Evolutionary conservation across 2,797 vertebrate species (phyloP).

Genomic region (Iguana delicatissima): DNA sequence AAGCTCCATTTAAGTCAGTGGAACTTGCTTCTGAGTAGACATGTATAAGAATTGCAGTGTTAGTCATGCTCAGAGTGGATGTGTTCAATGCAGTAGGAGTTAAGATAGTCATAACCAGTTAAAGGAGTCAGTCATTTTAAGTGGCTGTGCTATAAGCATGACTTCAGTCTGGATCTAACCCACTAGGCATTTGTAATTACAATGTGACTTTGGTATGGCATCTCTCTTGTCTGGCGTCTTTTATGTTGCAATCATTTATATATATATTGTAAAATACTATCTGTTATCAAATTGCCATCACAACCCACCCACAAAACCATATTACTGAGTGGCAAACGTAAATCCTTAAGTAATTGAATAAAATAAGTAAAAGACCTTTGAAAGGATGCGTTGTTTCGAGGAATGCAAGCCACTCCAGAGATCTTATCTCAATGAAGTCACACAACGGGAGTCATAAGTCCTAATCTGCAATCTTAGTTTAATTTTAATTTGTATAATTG

Average conservation of each 20-base stretch:
- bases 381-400: background rate
- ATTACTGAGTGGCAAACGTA: too few relatives aligned
- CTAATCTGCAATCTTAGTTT: background rate
- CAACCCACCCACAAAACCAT: background rate
- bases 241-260: background rate
- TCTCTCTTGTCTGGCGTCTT: background rate
- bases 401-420: too few relatives aligned
- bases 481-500: constrained; percentile 35
- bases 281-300: background rate
- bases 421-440: background rate
- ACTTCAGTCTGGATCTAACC: background rate
- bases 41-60: background rate
- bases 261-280: background rate
- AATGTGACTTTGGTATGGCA: background rate
- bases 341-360: background rate
- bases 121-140: background rate
- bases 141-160: background rate
- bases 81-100: background rate
- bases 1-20: background rate
- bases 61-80: background rate
- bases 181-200: background rate
- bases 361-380: background rate
- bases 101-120: background rate
- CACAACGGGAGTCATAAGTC: background rate
- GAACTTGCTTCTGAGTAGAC: background rate